Base-by-base conservation (phyloP, 2,888 invertebrate genomes). In the Myathropa florea region DNA sequence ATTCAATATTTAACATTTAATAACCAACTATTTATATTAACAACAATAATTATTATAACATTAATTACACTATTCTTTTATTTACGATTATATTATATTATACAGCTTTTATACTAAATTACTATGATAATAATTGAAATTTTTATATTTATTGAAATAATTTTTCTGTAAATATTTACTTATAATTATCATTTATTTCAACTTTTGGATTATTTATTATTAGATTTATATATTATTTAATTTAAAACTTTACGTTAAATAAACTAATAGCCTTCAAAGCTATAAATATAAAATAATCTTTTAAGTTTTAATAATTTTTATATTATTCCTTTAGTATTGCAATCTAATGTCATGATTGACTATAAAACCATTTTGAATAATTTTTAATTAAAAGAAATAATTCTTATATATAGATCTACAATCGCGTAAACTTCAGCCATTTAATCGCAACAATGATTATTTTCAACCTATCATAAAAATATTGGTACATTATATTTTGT, bases 401-500 rank as follows among this genome's bases (percentile, higher is more conserved):
- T n/a, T n/a, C n/a, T n/a, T n/a, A n/a, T n/a, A n/a, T n/a, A n/a
- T n/a, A n/a, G n/a, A n/a, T n/a, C n/a, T n/a, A n/a, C n/a, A n/a
- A n/a, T n/a, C n/a, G n/a, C n/a, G n/a, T n/a, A n/a, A n/a, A n/a
- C n/a, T n/a, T n/a, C n/a, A n/a, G n/a, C n/a, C n/a, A n/a, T n/a
- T n/a, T n/a, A n/a, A n/a, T n/a, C n/a, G n/a, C n/a, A n/a, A n/a
- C n/a, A n/a, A n/a, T n/a, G n/a, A n/a, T n/a, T n/a, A n/a, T n/a
- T n/a, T n/a, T n/a, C n/a, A n/a, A n/a, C n/a, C n/a, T n/a, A n/a
- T n/a, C n/a, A n/a, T n/a, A n/a, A n/a, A n/a, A n/a, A n/a, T n/a
- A n/a, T n/a, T n/a, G n/a, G n/a, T 89, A 95, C 95, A 86, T 92
- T 96, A 93, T 96, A 96, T 93, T 95, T 96, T 92, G 93, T 95